phyloP scores from a whole-genome alignment of 2,888 invertebrate genomes.

The Drosophila kanekoi region DNA sequence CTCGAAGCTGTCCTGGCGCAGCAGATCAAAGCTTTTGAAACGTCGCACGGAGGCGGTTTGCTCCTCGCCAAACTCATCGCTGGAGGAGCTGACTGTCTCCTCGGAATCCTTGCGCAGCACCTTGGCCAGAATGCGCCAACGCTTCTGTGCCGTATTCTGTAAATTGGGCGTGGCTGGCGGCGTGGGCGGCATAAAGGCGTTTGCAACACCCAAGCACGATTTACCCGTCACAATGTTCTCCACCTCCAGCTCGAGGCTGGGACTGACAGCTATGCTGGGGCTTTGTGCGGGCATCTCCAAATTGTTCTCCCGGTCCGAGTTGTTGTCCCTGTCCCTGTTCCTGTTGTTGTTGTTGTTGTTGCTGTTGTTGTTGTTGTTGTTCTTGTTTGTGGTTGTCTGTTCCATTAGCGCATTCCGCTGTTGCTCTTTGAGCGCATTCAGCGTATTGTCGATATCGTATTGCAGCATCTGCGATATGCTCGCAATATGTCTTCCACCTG shows the following conservation, averaged over 20 bases:
- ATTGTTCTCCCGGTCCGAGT: constrained; percentile 37
- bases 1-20: constrained; percentile 86
- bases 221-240: constrained; percentile 52
- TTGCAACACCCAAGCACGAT: constrained; percentile 14
- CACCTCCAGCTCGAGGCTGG: constrained; percentile 59
- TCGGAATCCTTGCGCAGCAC: constrained; percentile 86
- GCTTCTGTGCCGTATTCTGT: constrained; percentile 87
- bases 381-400: constrained; percentile 12
- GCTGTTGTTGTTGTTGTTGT: constrained; percentile 15
- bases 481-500: constrained; percentile 40
- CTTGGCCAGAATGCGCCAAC: constrained; percentile 90
- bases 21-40: constrained; percentile 87
- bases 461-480: constrained; percentile 84
- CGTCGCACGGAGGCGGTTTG: constrained; percentile 87
- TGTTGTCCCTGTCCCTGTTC: constrained; percentile 11
- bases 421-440: constrained; percentile 84
- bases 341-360: constrained; percentile 12
- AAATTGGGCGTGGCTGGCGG: constrained; percentile 82
- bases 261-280: constrained; percentile 16
- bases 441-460: constrained; percentile 84
- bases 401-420: constrained; percentile 49
- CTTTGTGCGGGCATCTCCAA: constrained; percentile 40
- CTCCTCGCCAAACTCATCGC: constrained; percentile 82
- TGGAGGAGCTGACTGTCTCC: constrained; percentile 83
- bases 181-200: constrained; percentile 75